Base-by-base conservation (phyloP, 2,113 vertebrate species). In the Cynoglossus semilaevis region DNA sequence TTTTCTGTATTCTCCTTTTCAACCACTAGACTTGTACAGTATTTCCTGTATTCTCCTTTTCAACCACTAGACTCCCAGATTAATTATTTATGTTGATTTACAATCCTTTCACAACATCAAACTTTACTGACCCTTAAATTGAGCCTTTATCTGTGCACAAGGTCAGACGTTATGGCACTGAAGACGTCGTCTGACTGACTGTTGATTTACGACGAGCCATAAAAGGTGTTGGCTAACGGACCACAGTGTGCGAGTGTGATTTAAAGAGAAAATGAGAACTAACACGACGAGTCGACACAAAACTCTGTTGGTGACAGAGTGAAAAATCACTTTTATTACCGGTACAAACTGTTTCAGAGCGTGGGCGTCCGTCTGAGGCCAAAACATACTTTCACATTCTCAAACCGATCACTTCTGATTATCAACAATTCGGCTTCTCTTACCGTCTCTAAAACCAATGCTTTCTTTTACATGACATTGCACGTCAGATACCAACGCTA, bases 221-320 rank as follows among this genome's bases (percentile, higher is more conserved):
- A 53, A 2, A 29, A 14, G 7, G 10, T 47, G 2, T 15, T 29
- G 16, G 48, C 46, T 9, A 34, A 34, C 8, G 11, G 7, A 18
- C 16, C 4, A 29, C 34, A 37, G 47, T 15, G 34, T 4, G 14
- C 6, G 22, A 29, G 22, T 40, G 17, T 57, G 53, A 57, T 58
- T 15, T 45, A 38, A 50, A 51, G 36, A 34, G 36, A 40, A 9
- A 54, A 54, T 19, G 51, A 51, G 47, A n/a, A 36, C 34, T 51
- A 4, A 37, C 37, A 34, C 15, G 34, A 52, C 45, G 13, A 46
- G 16, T 15, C 18, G 2, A 1, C 7, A 40, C 46, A 55, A 36
- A 50, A 51, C n/a, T 35, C 34, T 35, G 48, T 51, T 51, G 15
- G 48, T 51, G 48, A 51, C 48, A 51, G 48, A 51, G 29, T 35